Conservation (phyloP, 2,888 invertebrate species). For the Brenthis daphne region DNA sequence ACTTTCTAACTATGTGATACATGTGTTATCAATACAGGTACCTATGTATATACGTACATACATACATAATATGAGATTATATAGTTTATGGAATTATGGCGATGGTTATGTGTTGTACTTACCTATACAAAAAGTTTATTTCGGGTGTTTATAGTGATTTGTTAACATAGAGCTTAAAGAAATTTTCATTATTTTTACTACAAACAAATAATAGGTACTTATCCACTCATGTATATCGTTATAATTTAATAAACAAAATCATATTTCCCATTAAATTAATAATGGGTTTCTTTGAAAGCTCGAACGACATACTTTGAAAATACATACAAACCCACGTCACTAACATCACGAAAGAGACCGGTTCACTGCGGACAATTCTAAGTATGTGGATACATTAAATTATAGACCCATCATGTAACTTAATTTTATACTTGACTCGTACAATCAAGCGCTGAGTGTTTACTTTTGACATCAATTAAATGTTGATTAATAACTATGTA, state of each 20-base stretch:
- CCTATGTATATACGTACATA: neutral
- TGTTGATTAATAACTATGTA: slow-evolving; percentile 28
- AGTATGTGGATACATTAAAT: slow-evolving; percentile 58
- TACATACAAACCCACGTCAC: slow-evolving; percentile 55
- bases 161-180: neutral
- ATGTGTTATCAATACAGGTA: slow-evolving; percentile 23
- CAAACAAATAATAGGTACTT: too few relatives aligned
- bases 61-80: too few relatives aligned
- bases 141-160: neutral
- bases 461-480: slow-evolving; percentile 30
- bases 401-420: slow-evolving; percentile 47
- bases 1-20: slow-evolving; percentile 59
- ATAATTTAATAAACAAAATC: slow-evolving; percentile 9
- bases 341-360: slow-evolving; percentile 74
- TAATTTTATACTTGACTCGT: slow-evolving; percentile 35
- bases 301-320: slow-evolving; percentile 37
- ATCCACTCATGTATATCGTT: too few relatives aligned
- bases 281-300: slow-evolving; percentile 46
- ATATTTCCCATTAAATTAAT: slow-evolving; percentile 18
- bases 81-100: too few relatives aligned
- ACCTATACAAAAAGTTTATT: neutral
- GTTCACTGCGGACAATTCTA: slow-evolving; percentile 60
- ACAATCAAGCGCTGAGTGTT: slow-evolving; percentile 19
- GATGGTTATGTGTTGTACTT: too few relatives aligned
- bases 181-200: too few relatives aligned